Percentiles rank a stretch among this genome's conserved stretches.
phyloP scores from a whole-genome alignment of 2,113 vertebrate genomes.

The Centropus bengalensis region DNA sequence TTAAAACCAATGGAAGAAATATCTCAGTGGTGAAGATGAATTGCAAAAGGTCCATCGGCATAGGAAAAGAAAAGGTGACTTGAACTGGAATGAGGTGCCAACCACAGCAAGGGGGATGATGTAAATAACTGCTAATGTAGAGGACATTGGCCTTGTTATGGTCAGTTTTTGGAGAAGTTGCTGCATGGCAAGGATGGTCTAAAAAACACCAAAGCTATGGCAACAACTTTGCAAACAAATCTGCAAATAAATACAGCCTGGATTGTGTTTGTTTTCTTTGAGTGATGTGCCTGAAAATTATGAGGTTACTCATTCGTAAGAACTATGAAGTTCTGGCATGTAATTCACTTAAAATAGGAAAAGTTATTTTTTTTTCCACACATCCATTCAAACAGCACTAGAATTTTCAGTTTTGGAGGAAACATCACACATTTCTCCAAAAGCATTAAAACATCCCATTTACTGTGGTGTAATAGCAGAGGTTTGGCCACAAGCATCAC shows the following conservation, averaged over 20 bases:
- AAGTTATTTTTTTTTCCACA: not conserved
- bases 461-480: not conserved
- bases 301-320: not conserved
- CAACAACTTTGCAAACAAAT: not conserved
- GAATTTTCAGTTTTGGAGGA: not conserved
- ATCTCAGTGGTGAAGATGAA: not conserved
- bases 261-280: not conserved
- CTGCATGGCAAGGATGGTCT: not conserved
- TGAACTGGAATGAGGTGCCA: not conserved
- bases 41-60: not conserved
- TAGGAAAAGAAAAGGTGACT: not conserved
- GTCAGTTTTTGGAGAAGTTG: not conserved
- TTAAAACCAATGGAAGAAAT: not conserved
- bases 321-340: not conserved
- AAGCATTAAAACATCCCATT: not conserved
- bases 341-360: not conserved
- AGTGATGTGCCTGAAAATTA: not conserved
- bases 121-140: not conserved
- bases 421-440: not conserved
- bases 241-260: not conserved
- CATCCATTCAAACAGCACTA: not conserved
- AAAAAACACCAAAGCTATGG: not conserved
- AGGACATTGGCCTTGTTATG: not conserved
- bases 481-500: not conserved
- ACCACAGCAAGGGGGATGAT: not conserved